A percentile compares a stretch with the other conserved stretches of the same genome.
Evolutionary conservation across 1,140 invertebrate genomes (phyloP).

Genomic region (Palaemon carinicauda): DNA sequence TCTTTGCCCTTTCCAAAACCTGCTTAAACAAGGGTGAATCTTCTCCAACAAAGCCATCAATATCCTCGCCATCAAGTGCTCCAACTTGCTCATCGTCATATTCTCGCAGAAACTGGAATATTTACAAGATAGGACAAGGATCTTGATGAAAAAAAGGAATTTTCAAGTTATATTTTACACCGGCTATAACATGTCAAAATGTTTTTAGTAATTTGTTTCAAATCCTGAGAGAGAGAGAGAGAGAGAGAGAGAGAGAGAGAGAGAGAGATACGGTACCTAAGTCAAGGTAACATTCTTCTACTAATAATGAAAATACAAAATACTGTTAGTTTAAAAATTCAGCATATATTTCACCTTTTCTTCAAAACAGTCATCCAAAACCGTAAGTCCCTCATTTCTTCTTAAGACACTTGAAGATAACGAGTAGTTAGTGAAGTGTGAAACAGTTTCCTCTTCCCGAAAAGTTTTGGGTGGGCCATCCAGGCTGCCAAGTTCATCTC

Average conservation of each 20-base stretch:
- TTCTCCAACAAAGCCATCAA: slow-evolving; percentile 71
- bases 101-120: slow-evolving; percentile 75
- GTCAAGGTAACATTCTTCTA: no score
- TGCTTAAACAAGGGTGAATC: slow-evolving; percentile 38
- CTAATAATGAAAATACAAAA: no score
- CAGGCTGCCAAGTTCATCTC: slow-evolving; percentile 61
- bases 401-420: slow-evolving; percentile 91
- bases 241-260: no score
- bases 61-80: slow-evolving; percentile 86
- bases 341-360: slow-evolving; percentile 59
- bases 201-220: no score
- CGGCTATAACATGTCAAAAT: no score
- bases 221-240: no score
- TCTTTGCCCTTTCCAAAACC: slow-evolving; percentile 17
- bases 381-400: slow-evolving; percentile 82
- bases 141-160: neutral
- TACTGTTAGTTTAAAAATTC: no score
- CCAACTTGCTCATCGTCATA: slow-evolving; percentile 93
- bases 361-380: slow-evolving; percentile 93
- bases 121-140: neutral
- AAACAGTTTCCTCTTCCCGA: slow-evolving; percentile 80
- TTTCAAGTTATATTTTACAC: no score
- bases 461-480: slow-evolving; percentile 65
- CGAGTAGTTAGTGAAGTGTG: slow-evolving; percentile 91
- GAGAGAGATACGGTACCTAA: no score